Evolutionary conservation across 2,113 vertebrate species (phyloP).

Genomic region (Seriola dumerili): DNA sequence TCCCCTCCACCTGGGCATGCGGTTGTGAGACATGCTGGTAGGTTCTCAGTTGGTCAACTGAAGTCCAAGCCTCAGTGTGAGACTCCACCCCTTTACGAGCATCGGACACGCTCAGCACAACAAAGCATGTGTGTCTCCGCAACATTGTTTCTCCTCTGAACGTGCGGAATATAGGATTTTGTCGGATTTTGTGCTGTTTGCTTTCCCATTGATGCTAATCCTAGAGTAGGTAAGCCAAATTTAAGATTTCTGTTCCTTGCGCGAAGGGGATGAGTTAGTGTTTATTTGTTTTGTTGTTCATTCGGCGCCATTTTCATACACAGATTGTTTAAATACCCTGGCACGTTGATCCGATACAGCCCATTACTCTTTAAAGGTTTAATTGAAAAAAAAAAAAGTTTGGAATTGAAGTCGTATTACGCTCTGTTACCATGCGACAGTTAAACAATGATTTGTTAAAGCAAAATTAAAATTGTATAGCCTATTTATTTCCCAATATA

Average conservation of each 20-base stretch:
- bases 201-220: conserved; percentile 63
- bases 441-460: neutral
- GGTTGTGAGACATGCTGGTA: conserved; percentile 6
- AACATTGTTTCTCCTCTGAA: conserved; percentile 65
- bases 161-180: conserved; percentile 60
- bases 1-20: conserved; percentile 22
- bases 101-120: conserved; percentile 78
- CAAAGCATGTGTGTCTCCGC: conserved; percentile 79
- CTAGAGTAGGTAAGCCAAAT: conserved; percentile 77
- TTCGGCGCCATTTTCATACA: conserved; percentile 84
- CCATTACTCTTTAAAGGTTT: neutral
- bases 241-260: neutral
- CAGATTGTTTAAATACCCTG: conserved; percentile 79
- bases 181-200: conserved; percentile 38
- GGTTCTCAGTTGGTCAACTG: conserved; percentile 25
- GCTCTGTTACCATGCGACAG: accelerated
- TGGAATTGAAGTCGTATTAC: neutral
- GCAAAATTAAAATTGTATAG: neutral
- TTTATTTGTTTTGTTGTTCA: conserved; percentile 76
- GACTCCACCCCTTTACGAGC: conserved; percentile 84
- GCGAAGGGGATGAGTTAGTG: conserved; percentile 30
- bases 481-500: accelerated
- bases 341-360: conserved; percentile 42
- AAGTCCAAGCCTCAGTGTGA: conserved; percentile 34
- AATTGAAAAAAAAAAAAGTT: conserved; percentile 18